phyloP scores from a whole-genome alignment of 2,113 vertebrate genomes.

The Tupaia chinensis region DNA sequence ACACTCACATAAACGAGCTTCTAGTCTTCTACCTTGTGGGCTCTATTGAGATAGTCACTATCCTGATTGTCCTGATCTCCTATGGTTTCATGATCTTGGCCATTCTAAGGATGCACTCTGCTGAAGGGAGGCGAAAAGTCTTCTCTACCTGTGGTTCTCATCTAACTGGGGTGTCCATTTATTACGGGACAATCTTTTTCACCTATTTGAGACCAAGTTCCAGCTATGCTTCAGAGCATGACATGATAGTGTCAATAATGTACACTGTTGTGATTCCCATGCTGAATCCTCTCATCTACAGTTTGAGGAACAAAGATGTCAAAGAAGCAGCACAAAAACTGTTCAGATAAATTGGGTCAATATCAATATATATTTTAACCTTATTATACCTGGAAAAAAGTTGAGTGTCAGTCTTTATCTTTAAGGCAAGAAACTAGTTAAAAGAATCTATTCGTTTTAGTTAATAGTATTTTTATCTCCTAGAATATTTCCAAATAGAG shows the following conservation, averaged over 20 bases:
- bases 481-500: not conserved
- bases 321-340: not conserved
- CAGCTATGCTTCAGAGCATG: constrained; percentile 15
- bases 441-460: rapidly evolving
- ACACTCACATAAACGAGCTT: not conserved
- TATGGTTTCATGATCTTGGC: no score
- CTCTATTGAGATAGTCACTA: no score
- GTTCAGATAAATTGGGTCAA: not conserved
- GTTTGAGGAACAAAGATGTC: constrained; percentile 45
- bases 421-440: no score
- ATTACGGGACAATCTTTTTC: not conserved
- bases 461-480: not conserved
- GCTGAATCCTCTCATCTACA: not conserved
- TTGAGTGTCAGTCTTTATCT: not conserved
- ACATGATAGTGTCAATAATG: constrained; percentile 25
- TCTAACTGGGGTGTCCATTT: no score
- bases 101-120: no score
- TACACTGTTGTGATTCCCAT: constrained; percentile 52
- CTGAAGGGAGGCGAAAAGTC: no score
- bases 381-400: not conserved
- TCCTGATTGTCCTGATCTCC: no score
- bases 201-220: constrained; percentile 4
- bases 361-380: not conserved
- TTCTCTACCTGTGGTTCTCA: no score
- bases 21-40: not conserved